Evolutionary conservation across 2,113 vertebrate genomes (phyloP).

Genomic region (Spilogale gracilis): DNA sequence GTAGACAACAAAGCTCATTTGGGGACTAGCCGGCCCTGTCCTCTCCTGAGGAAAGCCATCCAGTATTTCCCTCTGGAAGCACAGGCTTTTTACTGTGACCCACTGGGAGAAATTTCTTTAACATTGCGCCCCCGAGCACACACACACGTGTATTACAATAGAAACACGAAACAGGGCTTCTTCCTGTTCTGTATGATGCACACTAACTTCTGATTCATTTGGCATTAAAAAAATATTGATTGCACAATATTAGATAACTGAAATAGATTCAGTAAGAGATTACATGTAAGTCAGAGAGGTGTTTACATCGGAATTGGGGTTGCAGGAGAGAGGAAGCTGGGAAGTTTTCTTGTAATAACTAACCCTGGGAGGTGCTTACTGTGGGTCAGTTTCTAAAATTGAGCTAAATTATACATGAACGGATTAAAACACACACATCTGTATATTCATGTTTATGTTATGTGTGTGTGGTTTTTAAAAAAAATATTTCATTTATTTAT

Average conservation of each 20-base stretch:
- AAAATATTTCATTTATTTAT: too few species aligned
- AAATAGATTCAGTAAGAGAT: neutral
- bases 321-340: neutral
- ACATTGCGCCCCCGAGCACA: neutral
- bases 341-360: neutral
- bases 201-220: neutral
- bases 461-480: too few species aligned
- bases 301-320: neutral
- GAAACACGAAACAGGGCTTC: neutral
- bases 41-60: neutral
- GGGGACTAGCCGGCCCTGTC: neutral
- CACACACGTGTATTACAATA: neutral
- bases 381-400: neutral
- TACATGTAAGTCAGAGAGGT: neutral
- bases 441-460: neutral
- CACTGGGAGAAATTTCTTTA: constrained; percentile 8
- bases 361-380: neutral
- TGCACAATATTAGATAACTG: neutral
- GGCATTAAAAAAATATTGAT: neutral
- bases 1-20: neutral
- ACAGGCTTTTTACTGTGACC: neutral
- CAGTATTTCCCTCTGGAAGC: neutral
- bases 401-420: neutral
- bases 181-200: neutral
- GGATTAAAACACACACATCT: neutral